A percentile compares a stretch with the other conserved stretches of the same genome.
Conservation (phyloP, 64 coral and sea anemone species). For the Trachythela sp. region DNA sequence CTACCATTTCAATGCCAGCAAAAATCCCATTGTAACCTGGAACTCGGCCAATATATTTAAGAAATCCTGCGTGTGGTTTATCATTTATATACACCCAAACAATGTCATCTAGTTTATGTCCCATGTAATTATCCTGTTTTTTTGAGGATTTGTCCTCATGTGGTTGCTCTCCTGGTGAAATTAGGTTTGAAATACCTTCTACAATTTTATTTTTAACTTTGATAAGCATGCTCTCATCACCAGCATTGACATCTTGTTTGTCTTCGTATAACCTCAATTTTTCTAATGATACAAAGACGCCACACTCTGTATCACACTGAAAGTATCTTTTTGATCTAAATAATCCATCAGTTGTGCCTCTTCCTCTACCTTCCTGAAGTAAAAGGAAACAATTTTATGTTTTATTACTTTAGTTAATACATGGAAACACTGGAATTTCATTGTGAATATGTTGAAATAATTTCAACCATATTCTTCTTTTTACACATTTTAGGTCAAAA, state of each 20-base stretch:
- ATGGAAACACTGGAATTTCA: too few relatives aligned
- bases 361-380: not conserved
- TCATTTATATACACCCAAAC: constrained; percentile 6
- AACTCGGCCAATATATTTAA: not conserved
- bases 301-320: not conserved
- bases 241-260: not conserved
- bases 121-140: not conserved
- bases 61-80: not conserved
- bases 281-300: not conserved
- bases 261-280: not conserved
- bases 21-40: not conserved
- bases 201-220: not conserved
- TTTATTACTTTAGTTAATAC: too few relatives aligned
- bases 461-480: too few relatives aligned
- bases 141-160: not conserved
- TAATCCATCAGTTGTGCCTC: not conserved
- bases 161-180: not conserved
- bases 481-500: too few relatives aligned
- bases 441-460: too few relatives aligned
- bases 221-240: not conserved
- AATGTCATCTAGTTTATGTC: not conserved
- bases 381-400: not conserved
- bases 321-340: not conserved
- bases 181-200: not conserved
- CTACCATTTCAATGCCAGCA: not conserved